Evolutionary conservation across 1,140 invertebrate genomes (phyloP).

Genomic region (Luehdorfia chinensis): DNA sequence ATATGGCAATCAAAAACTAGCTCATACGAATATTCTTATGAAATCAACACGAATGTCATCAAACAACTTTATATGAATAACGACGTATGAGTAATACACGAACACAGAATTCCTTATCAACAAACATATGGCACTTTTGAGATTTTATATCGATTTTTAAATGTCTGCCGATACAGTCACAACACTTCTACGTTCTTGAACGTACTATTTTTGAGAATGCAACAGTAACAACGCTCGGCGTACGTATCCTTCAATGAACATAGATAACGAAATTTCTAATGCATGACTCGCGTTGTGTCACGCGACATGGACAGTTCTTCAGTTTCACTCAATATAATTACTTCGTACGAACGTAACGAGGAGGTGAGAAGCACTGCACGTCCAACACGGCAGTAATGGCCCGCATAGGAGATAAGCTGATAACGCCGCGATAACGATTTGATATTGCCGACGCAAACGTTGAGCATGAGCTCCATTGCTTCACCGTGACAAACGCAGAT

Average conservation of each 20-base stretch:
- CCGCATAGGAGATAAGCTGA: conserved; percentile 60
- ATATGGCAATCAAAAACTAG: too few relatives aligned
- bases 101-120: too few relatives aligned
- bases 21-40: too few relatives aligned
- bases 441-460: conserved; percentile 37
- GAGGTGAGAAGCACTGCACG: conserved; percentile 39
- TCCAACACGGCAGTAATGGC: conserved; percentile 27
- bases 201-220: conserved; percentile 9
- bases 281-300: conserved; percentile 26
- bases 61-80: too few relatives aligned
- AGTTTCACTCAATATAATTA: conserved; percentile 35
- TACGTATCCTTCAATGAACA: conserved; percentile 20
- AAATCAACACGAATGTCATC: too few relatives aligned
- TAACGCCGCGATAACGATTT: conserved; percentile 59
- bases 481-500: conserved; percentile 20
- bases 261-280: conserved; percentile 29
- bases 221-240: conserved; percentile 18
- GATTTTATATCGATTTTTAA: too few relatives aligned
- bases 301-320: conserved; percentile 34
- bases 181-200: background rate
- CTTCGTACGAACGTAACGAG: conserved; percentile 14
- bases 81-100: background rate
- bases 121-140: too few relatives aligned
- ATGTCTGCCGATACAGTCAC: conserved; percentile 3
- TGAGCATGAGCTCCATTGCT: conserved; percentile 27